Percentiles rank a stretch among this genome's conserved stretches.
Evolutionary conservation across 2,888 invertebrate species (phyloP).

Genomic region (Mimumesa dahlbomi): DNA sequence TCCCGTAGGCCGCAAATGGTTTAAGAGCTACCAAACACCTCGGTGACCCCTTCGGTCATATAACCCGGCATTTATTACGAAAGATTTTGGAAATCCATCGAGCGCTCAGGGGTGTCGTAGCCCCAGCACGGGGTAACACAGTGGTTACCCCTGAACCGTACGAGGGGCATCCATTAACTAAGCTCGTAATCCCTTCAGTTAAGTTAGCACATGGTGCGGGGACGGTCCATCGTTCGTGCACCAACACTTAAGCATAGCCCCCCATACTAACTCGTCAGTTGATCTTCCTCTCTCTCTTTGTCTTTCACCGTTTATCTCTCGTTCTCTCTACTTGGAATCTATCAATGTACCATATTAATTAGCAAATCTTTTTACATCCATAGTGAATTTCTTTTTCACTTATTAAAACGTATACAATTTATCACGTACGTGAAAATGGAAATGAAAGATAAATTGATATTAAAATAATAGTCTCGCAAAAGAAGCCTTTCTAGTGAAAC

Average conservation of each 20-base stretch:
- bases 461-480: too few relatives aligned
- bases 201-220: slow-evolving; percentile 78
- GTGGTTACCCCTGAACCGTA: slow-evolving; percentile 64
- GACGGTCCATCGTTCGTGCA: slow-evolving; percentile 68
- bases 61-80: slow-evolving; percentile 68
- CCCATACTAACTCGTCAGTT: slow-evolving; percentile 21
- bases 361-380: neutral
- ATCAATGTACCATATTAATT: slow-evolving; percentile 12
- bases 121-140: slow-evolving; percentile 49
- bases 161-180: slow-evolving; percentile 78
- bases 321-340: neutral
- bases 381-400: neutral
- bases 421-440: too few relatives aligned
- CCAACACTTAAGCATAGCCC: slow-evolving; percentile 43
- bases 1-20: slow-evolving; percentile 55
- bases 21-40: slow-evolving; percentile 34
- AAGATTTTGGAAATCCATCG: slow-evolving; percentile 75
- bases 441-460: too few relatives aligned
- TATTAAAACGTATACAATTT: neutral
- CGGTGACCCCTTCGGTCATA: slow-evolving; percentile 52
- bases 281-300: slow-evolving; percentile 38
- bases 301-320: slow-evolving; percentile 17
- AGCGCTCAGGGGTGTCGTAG: slow-evolving; percentile 54
- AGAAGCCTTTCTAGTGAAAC: too few relatives aligned
- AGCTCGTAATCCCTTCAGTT: slow-evolving; percentile 78